phyloP scores from a whole-genome alignment of 35 echinoderm and acorn worm species.

The Hemicentrotus pulcherrimus region DNA sequence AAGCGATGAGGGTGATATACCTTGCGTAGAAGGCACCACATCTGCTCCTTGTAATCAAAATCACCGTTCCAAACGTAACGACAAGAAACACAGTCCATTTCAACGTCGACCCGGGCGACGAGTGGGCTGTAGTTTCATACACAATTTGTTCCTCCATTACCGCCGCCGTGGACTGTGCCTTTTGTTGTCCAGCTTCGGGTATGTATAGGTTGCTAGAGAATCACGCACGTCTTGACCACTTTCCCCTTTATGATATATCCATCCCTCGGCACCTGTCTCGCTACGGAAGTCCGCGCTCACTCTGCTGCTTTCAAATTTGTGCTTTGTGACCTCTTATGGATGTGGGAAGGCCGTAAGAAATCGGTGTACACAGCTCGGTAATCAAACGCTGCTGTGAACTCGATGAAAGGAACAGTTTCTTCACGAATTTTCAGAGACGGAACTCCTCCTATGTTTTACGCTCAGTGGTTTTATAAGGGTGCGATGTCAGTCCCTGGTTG shows the following conservation, averaged over 20 bases:
- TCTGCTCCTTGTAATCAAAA: neutral
- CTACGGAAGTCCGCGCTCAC: neutral
- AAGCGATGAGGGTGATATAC: neutral
- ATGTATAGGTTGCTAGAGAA: neutral
- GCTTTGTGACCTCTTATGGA: neutral
- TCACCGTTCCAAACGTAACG: neutral
- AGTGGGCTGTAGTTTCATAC: neutral
- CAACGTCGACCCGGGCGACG: neutral
- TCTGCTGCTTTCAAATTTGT: too few relatives aligned
- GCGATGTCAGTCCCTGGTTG: neutral
- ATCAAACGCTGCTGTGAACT: too few relatives aligned
- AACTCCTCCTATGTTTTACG: too few relatives aligned
- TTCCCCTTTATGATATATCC: neutral
- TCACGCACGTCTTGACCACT: neutral
- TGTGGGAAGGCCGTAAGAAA: neutral
- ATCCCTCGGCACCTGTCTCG: neutral
- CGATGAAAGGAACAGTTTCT: too few relatives aligned
- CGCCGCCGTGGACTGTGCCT: neutral
- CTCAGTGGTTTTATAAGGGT: too few relatives aligned
- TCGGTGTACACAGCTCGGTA: too few relatives aligned
- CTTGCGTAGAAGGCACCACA: slow-evolving; percentile 4
- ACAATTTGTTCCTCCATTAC: neutral
- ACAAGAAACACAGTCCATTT: neutral
- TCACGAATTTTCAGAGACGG: too few relatives aligned
- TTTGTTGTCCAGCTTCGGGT: neutral